Evolutionary conservation across 1,140 invertebrate genomes (phyloP).

Genomic region (Tetragnatha versicolor): DNA sequence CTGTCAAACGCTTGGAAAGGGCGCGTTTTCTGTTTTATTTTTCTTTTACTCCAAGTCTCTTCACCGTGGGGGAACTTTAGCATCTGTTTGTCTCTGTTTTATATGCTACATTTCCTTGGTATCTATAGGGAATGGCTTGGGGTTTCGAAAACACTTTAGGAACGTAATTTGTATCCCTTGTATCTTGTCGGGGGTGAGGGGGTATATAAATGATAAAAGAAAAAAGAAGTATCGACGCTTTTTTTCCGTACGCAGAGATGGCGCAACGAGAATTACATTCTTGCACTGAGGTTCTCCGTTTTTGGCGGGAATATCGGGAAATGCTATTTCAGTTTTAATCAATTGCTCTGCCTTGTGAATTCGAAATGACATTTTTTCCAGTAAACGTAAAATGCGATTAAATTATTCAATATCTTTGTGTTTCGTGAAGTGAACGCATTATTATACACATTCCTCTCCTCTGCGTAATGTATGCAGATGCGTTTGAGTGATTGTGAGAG

Average conservation of each 20-base stretch:
- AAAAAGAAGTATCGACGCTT: constrained; percentile 30
- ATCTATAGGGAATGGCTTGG: constrained; percentile 41
- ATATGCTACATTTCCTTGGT: constrained; percentile 48
- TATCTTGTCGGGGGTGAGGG: constrained; percentile 15
- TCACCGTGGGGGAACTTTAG: constrained; percentile 43
- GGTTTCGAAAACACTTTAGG: constrained; percentile 49
- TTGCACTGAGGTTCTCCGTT: constrained; percentile 2
- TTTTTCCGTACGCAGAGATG: not conserved
- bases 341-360: constrained; percentile 51
- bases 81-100: constrained; percentile 53
- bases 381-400: constrained; percentile 49
- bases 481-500: constrained; percentile 41
- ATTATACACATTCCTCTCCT: constrained; percentile 41
- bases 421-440: constrained; percentile 48
- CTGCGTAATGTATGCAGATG: constrained; percentile 53
- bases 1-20: constrained; percentile 36
- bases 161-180: constrained; percentile 52
- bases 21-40: constrained; percentile 19
- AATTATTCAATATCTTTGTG: constrained; percentile 54
- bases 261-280: constrained; percentile 31
- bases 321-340: constrained; percentile 50
- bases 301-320: constrained; percentile 43
- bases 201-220: constrained; percentile 44
- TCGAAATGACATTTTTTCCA: constrained; percentile 50
- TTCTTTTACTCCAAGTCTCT: constrained; percentile 20